Conservation (phyloP, 2,797 vertebrate genomes). For the Rhinichthys osculus region DNA sequence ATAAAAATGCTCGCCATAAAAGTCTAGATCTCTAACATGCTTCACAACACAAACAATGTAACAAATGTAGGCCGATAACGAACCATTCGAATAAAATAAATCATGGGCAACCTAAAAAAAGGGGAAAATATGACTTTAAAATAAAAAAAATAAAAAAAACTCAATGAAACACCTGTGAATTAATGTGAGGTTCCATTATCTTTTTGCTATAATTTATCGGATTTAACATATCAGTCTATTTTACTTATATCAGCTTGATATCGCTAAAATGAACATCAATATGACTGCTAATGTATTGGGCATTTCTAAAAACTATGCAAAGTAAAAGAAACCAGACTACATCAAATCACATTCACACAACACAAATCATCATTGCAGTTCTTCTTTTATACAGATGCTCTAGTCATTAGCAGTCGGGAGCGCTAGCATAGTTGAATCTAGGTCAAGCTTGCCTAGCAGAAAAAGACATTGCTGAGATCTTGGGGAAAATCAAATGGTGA, state of each 20-base stretch:
- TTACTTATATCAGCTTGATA: not conserved
- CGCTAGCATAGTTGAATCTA: conserved; percentile 50
- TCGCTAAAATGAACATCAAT: not conserved
- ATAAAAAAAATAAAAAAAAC: not conserved
- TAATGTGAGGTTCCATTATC: not conserved
- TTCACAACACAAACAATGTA: not conserved
- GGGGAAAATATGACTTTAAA: not conserved
- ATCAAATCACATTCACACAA: not conserved
- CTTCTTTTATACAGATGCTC: conserved; percentile 41
- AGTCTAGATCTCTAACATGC: not conserved
- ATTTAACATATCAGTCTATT: not conserved
- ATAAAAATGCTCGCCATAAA: not conserved
- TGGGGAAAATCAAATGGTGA: conserved; percentile 16
- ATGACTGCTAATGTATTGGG: not conserved
- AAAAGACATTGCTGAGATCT: conserved; percentile 31
- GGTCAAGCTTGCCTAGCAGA: conserved; percentile 48
- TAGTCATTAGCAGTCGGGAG: conserved; percentile 39
- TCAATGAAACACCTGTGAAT: not conserved
- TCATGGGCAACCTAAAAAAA: too few relatives aligned
- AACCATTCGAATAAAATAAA: not conserved
- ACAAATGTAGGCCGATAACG: not conserved
- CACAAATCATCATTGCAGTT: not conserved
- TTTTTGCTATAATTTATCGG: not conserved
- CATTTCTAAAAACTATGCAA: not conserved
- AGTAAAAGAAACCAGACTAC: not conserved